These are phyloP conservation scores for Spermophilus dauricus DNA, from an alignment of 2,113 vertebrate species.

Conservation along the genomic window DNA sequence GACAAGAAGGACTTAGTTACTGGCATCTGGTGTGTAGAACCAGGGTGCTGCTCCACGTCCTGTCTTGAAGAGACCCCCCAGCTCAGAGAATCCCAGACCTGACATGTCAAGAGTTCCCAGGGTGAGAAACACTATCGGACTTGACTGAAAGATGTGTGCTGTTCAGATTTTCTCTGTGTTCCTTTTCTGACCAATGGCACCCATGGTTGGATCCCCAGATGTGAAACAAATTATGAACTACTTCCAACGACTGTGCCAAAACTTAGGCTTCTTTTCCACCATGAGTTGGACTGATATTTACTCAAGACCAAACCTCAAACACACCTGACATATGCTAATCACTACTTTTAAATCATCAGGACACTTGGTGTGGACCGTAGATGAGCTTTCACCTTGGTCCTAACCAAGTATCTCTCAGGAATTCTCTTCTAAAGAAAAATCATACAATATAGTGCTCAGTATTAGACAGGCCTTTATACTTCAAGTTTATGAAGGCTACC, in stretches of 20 bases:
- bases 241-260: neutral
- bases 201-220: neutral
- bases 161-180: neutral
- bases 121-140: neutral
- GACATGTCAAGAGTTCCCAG: neutral
- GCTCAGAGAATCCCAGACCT: fast-evolving
- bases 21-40: fast-evolving
- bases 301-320: neutral
- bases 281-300: neutral
- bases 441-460: neutral
- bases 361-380: too few species aligned
- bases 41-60: too few species aligned
- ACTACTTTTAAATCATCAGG: neutral
- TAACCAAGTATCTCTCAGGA: neutral
- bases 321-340: neutral
- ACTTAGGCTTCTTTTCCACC: neutral
- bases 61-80: fast-evolving
- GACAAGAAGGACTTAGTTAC: neutral
- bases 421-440: neutral
- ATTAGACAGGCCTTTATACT: neutral
- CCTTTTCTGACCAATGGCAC: neutral
- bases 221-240: neutral
- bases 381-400: neutral
- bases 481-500: neutral
- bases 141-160: too few species aligned